Percentiles rank a stretch among this genome's conserved stretches.
Evolutionary conservation across 2,888 invertebrate genomes (phyloP).

Genomic region (Sesamia inferens): DNA sequence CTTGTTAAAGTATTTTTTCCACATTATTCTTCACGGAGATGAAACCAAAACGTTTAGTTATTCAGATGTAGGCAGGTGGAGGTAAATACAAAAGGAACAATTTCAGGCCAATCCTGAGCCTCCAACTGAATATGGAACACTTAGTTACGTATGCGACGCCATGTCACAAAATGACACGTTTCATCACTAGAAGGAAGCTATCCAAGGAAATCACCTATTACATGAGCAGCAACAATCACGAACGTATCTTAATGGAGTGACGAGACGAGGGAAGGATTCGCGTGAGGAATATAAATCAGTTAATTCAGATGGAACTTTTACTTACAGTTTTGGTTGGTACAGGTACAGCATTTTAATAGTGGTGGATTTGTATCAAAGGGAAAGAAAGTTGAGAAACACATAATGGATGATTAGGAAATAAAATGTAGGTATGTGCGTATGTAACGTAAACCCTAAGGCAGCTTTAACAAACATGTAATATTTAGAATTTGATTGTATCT

Average conservation of each 20-base stretch:
- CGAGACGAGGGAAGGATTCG: slow-evolving; percentile 41
- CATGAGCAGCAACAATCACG: slow-evolving; percentile 53
- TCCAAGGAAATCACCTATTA: slow-evolving; percentile 54
- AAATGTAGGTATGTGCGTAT: background rate
- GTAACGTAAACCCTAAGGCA: too few relatives aligned
- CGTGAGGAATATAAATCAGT: slow-evolving; percentile 61
- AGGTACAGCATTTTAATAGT: slow-evolving; percentile 37
- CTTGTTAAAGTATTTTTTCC: too few relatives aligned
- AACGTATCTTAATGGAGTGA: slow-evolving; percentile 45
- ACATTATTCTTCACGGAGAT: background rate
- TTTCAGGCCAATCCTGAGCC: background rate
- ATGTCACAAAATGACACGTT: slow-evolving; percentile 45
- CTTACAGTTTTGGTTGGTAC: slow-evolving; percentile 32
- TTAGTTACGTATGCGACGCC: slow-evolving; percentile 38
- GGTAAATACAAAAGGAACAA: background rate
- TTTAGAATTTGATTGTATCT: too few relatives aligned
- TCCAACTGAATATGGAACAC: slow-evolving; percentile 44
- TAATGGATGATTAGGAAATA: background rate
- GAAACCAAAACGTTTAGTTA: background rate
- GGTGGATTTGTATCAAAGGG: slow-evolving; percentile 9
- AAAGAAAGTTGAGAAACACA: background rate
- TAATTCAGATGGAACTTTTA: slow-evolving; percentile 51
- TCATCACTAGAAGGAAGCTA: slow-evolving; percentile 49
- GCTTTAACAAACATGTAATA: too few relatives aligned
- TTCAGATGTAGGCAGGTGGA: slow-evolving; percentile 2